Evolutionary conservation across 2,888 invertebrate genomes (phyloP).

Genomic region (Linhomoeus sp.): DNA sequence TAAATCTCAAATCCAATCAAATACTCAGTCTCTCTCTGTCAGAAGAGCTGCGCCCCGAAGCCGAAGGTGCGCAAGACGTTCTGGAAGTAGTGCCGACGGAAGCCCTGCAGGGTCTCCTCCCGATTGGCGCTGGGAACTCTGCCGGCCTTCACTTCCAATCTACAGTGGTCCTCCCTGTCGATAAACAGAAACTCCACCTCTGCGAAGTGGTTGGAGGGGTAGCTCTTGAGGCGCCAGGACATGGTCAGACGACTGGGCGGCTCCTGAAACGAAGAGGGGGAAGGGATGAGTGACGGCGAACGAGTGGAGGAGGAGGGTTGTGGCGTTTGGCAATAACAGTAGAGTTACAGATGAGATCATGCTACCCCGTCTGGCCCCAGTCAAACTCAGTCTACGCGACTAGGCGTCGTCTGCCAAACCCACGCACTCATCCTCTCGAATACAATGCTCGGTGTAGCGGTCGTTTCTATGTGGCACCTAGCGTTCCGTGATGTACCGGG

Average conservation of each 20-base stretch:
- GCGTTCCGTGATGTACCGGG: too few relatives aligned
- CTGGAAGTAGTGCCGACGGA: conserved; percentile 55
- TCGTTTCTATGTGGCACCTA: too few relatives aligned
- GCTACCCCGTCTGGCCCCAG: too few relatives aligned
- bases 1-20: too few relatives aligned
- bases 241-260: conserved; percentile 55
- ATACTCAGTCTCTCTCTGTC: conserved; percentile 10
- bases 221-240: conserved; percentile 73
- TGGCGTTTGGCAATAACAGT: too few relatives aligned
- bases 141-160: conserved; percentile 51
- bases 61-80: conserved; percentile 80
- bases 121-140: conserved; percentile 59
- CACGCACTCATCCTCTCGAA: too few relatives aligned
- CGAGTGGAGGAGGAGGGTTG: too few relatives aligned
- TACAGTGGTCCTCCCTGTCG: conserved; percentile 63
- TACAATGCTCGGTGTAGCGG: too few relatives aligned
- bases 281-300: too few relatives aligned
- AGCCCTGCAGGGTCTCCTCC: conserved; percentile 45
- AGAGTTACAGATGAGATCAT: too few relatives aligned
- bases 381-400: too few relatives aligned
- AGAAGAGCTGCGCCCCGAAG: conserved; percentile 43
- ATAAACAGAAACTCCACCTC: conserved; percentile 60
- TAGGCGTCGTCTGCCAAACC: too few relatives aligned
- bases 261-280: conserved; percentile 31
- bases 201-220: conserved; percentile 79